phyloP scores from a whole-genome alignment of 2,113 vertebrate genomes.

The Mus musculus region DNA sequence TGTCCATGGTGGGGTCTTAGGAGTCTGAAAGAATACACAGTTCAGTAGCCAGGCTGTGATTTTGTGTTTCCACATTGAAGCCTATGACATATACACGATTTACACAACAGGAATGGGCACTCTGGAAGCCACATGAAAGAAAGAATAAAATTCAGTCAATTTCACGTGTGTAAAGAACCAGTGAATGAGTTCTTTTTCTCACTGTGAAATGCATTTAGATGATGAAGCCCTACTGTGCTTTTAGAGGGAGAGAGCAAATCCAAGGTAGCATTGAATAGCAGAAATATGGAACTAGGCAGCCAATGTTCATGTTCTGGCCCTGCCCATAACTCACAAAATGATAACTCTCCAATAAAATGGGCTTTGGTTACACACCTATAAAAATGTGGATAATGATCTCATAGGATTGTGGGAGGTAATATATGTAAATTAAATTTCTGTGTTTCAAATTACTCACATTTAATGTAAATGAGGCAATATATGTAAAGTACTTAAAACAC shows the following conservation, averaged over 20 bases:
- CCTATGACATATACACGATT: background rate
- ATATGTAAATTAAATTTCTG: constrained; percentile 72
- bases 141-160: background rate
- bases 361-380: constrained; percentile 23
- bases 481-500: constrained; percentile 64
- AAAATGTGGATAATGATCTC: constrained; percentile 63
- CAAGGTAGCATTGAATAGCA: background rate
- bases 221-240: background rate
- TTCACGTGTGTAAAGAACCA: background rate
- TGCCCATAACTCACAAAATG: background rate
- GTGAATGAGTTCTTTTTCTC: background rate
- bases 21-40: background rate
- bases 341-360: constrained; percentile 24
- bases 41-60: background rate
- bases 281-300: rapidly evolving
- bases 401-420: constrained; percentile 37
- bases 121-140: background rate
- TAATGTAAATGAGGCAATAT: constrained; percentile 69
- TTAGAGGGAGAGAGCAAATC: background rate
- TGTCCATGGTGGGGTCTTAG: background rate
- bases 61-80: background rate
- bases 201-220: background rate
- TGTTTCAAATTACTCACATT: constrained; percentile 73
- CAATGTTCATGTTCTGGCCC: background rate
- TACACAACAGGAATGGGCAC: background rate